Evolutionary conservation across 2,113 vertebrate genomes (phyloP).

Genomic region (Bos javanicus): DNA sequence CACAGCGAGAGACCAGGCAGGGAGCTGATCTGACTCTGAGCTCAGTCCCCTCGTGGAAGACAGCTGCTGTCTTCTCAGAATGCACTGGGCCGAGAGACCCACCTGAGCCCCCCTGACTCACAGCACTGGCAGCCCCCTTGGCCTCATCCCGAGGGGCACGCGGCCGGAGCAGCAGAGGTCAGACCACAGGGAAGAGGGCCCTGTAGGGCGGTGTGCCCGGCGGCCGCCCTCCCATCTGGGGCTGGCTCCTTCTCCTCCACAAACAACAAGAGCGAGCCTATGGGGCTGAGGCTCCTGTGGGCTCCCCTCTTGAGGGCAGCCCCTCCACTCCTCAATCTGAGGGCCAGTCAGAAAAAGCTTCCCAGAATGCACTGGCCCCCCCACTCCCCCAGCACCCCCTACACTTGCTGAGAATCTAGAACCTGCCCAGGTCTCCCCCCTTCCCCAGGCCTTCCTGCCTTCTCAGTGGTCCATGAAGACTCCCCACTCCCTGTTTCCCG

Average conservation of each 20-base stretch:
- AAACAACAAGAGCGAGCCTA: neutral
- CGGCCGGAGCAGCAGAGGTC: neutral
- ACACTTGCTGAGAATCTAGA: neutral
- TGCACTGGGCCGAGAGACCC: neutral
- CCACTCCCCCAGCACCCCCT: no score
- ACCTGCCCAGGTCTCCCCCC: neutral
- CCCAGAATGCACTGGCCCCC: neutral
- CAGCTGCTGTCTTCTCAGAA: neutral
- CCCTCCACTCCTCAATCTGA: neutral
- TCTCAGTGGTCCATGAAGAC: rapidly evolving
- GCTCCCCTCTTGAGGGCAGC: neutral
- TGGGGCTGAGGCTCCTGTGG: neutral
- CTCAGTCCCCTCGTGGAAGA: neutral
- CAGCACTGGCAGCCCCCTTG: rapidly evolving
- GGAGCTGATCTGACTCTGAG: neutral
- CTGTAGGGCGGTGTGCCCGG: neutral
- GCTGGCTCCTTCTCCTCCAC: neutral
- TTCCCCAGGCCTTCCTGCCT: neutral
- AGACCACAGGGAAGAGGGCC: neutral
- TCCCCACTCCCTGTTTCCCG: neutral
- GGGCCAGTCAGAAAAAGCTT: neutral
- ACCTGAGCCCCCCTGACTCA: neutral
- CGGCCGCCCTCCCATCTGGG: neutral
- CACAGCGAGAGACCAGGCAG: no score
- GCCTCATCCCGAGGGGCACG: neutral